These are phyloP conservation scores for Volucella zonaria DNA, from an alignment of 2,888 invertebrate genomes.

Conservation along the genomic window DNA sequence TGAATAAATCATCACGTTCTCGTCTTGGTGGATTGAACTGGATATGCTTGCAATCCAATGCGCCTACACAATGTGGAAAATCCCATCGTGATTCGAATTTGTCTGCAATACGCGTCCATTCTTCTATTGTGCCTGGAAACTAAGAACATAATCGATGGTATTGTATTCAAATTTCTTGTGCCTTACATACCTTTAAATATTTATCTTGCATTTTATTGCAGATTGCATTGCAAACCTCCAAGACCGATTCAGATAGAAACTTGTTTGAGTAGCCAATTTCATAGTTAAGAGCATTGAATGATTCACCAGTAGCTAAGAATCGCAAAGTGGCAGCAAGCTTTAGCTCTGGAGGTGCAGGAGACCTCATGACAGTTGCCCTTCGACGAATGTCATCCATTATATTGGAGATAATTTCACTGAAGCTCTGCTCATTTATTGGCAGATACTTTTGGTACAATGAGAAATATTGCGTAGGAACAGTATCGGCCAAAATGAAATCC, in stretches of 20 bases:
- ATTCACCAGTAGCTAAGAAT: slow-evolving; percentile 46
- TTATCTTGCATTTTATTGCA: slow-evolving; percentile 26
- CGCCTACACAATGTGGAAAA: slow-evolving; percentile 18
- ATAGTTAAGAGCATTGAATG: slow-evolving; percentile 27
- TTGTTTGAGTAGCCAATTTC: slow-evolving; percentile 34
- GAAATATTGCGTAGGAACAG: background rate
- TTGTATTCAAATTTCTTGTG: background rate
- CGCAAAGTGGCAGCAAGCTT: slow-evolving; percentile 19
- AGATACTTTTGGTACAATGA: background rate
- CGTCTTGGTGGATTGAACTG: background rate
- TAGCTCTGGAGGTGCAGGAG: background rate
- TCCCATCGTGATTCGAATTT: slow-evolving; percentile 6
- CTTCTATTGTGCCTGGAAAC: slow-evolving; percentile 26
- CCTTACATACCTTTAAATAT: slow-evolving; percentile 19
- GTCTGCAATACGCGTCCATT: background rate
- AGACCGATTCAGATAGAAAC: slow-evolving; percentile 37
- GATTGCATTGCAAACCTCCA: slow-evolving; percentile 46
- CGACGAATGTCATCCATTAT: background rate
- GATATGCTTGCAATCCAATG: slow-evolving; percentile 21
- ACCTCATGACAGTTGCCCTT: background rate
- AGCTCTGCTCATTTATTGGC: background rate
- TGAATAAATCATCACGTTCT: background rate
- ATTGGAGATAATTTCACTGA: background rate
- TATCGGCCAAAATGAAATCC: background rate
- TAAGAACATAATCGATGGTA: slow-evolving; percentile 13